phyloP scores from a whole-genome alignment of 2,888 invertebrate genomes.

The Oxycera nigricornis region DNA sequence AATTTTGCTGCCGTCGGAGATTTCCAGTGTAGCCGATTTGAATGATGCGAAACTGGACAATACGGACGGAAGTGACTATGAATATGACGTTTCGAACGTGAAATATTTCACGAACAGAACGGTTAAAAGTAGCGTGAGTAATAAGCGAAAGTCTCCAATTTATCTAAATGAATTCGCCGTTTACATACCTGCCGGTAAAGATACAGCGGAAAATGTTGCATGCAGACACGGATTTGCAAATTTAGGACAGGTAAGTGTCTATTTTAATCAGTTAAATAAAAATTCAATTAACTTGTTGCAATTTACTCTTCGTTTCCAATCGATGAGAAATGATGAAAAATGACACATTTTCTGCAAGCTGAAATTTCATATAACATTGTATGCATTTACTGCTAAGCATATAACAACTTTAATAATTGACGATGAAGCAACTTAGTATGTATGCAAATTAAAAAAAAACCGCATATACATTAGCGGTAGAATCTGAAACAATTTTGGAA shows the following conservation, averaged over 20 bases:
- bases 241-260: slow-evolving; percentile 81
- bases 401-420: too few relatives aligned
- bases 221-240: slow-evolving; percentile 85
- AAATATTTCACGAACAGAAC: too few relatives aligned
- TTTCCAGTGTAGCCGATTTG: slow-evolving; percentile 46
- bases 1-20: neutral
- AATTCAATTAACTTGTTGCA: too few relatives aligned
- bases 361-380: too few relatives aligned
- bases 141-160: slow-evolving; percentile 59
- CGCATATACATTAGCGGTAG: too few relatives aligned
- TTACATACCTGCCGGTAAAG: slow-evolving; percentile 76
- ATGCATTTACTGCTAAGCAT: too few relatives aligned
- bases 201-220: slow-evolving; percentile 80
- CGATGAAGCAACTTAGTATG: too few relatives aligned
- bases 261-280: neutral
- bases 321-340: too few relatives aligned
- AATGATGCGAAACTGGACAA: slow-evolving; percentile 34
- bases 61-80: slow-evolving; percentile 35
- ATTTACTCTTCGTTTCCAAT: too few relatives aligned
- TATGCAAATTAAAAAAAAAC: too few relatives aligned
- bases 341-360: too few relatives aligned
- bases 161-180: slow-evolving; percentile 88
- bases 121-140: neutral
- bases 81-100: neutral
- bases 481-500: too few relatives aligned